Percentiles rank a stretch among this genome's conserved stretches.
Conservation (phyloP, 2,113 vertebrate species). For the Pteropus alecto region DNA sequence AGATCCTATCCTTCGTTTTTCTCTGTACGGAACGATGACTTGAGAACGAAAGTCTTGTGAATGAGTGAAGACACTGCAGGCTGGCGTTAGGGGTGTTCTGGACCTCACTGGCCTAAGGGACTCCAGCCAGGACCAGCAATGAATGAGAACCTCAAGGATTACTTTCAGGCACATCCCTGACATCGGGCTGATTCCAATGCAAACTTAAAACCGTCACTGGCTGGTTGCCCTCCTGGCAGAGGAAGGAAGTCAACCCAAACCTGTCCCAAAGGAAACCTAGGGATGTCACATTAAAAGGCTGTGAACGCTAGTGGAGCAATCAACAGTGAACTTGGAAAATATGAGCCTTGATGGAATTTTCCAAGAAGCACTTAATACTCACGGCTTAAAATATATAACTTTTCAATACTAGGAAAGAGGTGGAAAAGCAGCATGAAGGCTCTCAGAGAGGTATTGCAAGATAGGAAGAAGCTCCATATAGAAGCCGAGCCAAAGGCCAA, state of each 20-base stretch:
- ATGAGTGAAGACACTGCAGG: background rate
- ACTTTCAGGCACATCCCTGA: background rate
- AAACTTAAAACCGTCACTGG: background rate
- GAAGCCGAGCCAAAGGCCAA: background rate
- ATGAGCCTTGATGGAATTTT: background rate
- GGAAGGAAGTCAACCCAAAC: conserved; percentile 11
- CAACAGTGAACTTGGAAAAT: background rate
- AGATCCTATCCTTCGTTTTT: background rate
- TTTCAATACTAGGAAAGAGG: background rate
- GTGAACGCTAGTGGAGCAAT: background rate
- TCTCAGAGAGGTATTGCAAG: background rate
- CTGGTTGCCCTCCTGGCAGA: background rate
- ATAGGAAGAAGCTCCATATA: background rate
- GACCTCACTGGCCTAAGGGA: background rate
- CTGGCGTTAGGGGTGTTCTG: background rate
- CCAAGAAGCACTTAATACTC: background rate
- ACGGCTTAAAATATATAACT: background rate
- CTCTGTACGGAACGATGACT: background rate
- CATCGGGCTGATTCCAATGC: background rate
- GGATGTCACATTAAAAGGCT: background rate
- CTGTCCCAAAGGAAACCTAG: background rate
- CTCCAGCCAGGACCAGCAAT: background rate
- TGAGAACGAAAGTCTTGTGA: background rate
- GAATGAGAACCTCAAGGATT: background rate
- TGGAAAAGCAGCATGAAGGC: background rate